Conservation (phyloP, 2,113 vertebrate genomes). For the Equus quagga region DNA sequence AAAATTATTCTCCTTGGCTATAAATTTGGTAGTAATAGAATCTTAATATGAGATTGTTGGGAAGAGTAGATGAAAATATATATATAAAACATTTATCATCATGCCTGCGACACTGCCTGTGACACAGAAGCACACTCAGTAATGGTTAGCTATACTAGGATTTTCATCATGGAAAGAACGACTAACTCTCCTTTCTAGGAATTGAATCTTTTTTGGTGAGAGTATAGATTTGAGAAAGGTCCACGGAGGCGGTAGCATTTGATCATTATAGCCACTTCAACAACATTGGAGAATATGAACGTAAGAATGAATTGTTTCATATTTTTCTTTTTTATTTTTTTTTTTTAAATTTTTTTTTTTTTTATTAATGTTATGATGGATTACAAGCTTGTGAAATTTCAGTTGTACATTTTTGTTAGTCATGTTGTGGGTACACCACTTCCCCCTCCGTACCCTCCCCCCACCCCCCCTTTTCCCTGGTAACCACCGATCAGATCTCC, state of each 20-base stretch:
- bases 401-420: too few relatives aligned
- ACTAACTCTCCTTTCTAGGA: not conserved
- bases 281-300: not conserved
- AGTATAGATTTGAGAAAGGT: not conserved
- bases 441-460: too few relatives aligned
- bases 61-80: not conserved
- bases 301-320: not conserved
- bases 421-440: too few relatives aligned
- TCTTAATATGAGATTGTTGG: not conserved
- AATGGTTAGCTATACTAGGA: not conserved
- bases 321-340: too few relatives aligned
- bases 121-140: not conserved
- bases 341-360: too few relatives aligned
- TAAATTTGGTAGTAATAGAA: not conserved
- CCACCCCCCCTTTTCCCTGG: too few relatives aligned
- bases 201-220: not conserved
- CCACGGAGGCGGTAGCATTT: not conserved
- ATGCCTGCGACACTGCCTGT: not conserved
- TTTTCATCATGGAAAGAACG: not conserved
- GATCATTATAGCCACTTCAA: not conserved
- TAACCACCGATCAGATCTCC: too few relatives aligned
- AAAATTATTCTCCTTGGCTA: not conserved
- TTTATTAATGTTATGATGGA: too few relatives aligned
- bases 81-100: not conserved
- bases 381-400: too few relatives aligned